Evolutionary conservation across 1,140 invertebrate species (phyloP).

Genomic region (Lasaia peninsularis): DNA sequence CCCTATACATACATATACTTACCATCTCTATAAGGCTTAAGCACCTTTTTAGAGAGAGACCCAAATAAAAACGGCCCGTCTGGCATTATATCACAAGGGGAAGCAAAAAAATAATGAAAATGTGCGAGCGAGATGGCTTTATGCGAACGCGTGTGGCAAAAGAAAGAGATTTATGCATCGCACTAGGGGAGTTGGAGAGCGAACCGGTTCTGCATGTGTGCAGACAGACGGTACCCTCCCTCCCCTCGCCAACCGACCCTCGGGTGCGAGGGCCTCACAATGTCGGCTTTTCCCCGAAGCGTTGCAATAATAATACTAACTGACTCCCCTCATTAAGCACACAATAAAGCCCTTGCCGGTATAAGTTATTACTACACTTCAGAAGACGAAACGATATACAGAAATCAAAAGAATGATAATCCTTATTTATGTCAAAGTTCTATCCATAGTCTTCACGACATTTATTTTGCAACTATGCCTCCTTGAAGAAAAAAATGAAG

Average conservation of each 20-base stretch:
- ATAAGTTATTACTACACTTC: conserved; percentile 21
- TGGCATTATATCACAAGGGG: conserved; percentile 71
- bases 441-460: neutral
- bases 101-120: conserved; percentile 75
- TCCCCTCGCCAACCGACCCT: conserved; percentile 66
- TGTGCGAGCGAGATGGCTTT: conserved; percentile 61
- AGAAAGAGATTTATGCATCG: conserved; percentile 55
- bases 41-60: conserved; percentile 57
- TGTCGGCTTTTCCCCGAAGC: conserved; percentile 67
- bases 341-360: conserved; percentile 33
- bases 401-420: neutral
- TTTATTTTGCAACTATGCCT: neutral
- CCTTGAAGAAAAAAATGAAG: neutral
- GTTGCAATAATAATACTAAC: conserved; percentile 68
- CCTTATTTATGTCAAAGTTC: neutral
- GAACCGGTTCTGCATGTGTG: conserved; percentile 76
- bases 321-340: conserved; percentile 37
- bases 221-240: conserved; percentile 69
- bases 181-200: conserved; percentile 68
- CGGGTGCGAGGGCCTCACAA: conserved; percentile 61
- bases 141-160: conserved; percentile 63
- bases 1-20: conserved; percentile 42
- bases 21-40: conserved; percentile 49
- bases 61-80: conserved; percentile 68
- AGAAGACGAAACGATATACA: neutral